These are phyloP conservation scores for Tethea ocularis DNA, from an alignment of 2,888 invertebrate species.

Conservation along the genomic window DNA sequence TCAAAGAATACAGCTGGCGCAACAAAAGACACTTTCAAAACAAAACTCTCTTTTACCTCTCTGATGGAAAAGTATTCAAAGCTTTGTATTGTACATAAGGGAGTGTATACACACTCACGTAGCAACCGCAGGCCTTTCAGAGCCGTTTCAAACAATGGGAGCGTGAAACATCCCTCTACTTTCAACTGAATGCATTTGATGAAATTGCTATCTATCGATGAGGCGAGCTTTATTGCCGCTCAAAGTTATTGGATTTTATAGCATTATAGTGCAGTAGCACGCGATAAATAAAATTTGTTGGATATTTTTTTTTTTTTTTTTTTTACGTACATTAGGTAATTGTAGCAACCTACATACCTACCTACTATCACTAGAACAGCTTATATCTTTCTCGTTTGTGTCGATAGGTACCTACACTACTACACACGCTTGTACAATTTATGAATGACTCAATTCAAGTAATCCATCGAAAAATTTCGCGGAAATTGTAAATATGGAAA, in stretches of 20 bases:
- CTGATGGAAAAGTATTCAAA: conserved; percentile 4
- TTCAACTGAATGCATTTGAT: conserved; percentile 21
- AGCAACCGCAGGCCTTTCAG: neutral
- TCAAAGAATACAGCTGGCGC: neutral
- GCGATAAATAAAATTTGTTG: neutral
- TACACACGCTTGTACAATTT: no score
- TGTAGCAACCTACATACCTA: no score
- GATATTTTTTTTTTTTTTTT: no score
- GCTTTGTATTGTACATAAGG: neutral
- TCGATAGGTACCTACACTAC: no score
- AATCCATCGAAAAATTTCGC: no score
- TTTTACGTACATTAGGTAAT: no score
- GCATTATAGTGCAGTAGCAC: neutral
- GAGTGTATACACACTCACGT: conserved; percentile 1
- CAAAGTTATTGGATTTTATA: conserved; percentile 4
- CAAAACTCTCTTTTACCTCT: neutral
- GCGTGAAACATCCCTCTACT: conserved; percentile 16
- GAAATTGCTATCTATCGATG: conserved; percentile 20
- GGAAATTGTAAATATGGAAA: no score
- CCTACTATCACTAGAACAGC: no score
- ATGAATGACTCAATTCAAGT: no score
- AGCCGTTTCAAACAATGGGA: conserved; percentile 6
- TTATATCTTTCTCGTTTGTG: no score
- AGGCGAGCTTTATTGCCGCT: conserved; percentile 6
- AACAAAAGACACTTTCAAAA: neutral